Evolutionary conservation across 2,797 vertebrate genomes (phyloP).

Genomic region (Trichosurus vulpecula): DNA sequence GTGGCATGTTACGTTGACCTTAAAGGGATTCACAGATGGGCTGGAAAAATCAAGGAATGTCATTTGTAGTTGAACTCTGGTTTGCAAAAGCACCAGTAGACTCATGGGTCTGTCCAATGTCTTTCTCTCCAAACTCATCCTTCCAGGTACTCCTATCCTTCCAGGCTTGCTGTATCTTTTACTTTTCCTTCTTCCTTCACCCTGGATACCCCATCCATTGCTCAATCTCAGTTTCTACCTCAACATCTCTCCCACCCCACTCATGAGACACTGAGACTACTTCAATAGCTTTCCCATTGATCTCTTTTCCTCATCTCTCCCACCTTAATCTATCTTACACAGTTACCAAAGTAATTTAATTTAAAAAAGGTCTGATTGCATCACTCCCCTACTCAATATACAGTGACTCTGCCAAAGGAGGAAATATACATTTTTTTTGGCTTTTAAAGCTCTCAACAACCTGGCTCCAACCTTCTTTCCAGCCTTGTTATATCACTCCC

Average conservation of each 20-base stretch:
- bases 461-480: background rate
- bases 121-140: background rate
- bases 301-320: background rate
- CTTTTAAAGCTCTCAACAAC: background rate
- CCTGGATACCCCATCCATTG: background rate
- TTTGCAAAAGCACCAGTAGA: background rate
- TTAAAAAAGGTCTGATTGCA: background rate
- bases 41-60: background rate
- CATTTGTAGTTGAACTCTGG: background rate
- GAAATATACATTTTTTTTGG: background rate
- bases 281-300: background rate
- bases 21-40: background rate
- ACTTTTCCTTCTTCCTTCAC: background rate
- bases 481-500: background rate
- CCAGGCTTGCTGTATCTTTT: background rate
- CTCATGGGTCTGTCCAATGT: background rate
- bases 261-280: background rate
- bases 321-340: background rate
- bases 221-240: no score
- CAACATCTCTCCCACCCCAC: background rate
- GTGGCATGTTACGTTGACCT: background rate
- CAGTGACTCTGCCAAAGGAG: background rate
- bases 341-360: background rate
- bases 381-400: background rate
- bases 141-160: no score